Percentiles rank a stretch among this genome's conserved stretches.
Conservation (phyloP, 2,888 invertebrate genomes). For the Trichopoda pennipes region DNA sequence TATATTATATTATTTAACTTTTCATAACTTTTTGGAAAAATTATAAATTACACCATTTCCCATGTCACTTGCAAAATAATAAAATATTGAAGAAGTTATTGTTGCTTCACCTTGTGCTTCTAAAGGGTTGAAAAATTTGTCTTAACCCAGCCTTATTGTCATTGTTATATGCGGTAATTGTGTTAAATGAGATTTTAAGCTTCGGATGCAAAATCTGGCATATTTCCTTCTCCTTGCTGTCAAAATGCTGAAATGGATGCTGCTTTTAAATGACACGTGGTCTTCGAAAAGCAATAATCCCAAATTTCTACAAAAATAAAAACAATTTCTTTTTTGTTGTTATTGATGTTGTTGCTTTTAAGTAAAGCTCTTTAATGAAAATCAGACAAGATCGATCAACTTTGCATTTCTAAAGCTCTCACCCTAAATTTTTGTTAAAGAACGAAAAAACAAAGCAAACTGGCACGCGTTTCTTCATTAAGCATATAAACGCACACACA, state of each 20-base stretch:
- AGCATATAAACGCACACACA: not conserved
- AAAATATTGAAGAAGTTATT: too few species aligned
- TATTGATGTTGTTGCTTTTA: too few species aligned
- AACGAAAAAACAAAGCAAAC: slow-evolving; percentile 18
- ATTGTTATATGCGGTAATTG: not conserved
- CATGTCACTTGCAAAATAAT: too few species aligned
- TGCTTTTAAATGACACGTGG: slow-evolving; percentile 60
- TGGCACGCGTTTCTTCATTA: slow-evolving; percentile 63
- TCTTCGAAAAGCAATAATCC: slow-evolving; percentile 56
- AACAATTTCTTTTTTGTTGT: slow-evolving; percentile 8
- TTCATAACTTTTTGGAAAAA: too few species aligned
- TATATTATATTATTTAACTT: too few species aligned
- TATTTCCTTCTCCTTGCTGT: slow-evolving; percentile 37
- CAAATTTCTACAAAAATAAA: slow-evolving; percentile 39
- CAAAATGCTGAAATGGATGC: slow-evolving; percentile 55
- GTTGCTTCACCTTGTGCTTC: too few species aligned
- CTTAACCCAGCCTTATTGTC: not conserved
- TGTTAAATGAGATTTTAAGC: slow-evolving; percentile 36
- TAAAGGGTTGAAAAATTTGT: slow-evolving; percentile 14
- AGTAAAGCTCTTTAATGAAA: slow-evolving; percentile 50
- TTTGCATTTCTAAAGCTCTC: slow-evolving; percentile 52
- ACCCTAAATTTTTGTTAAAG: slow-evolving; percentile 48
- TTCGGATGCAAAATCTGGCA: slow-evolving; percentile 12
- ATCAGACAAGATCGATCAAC: slow-evolving; percentile 43
- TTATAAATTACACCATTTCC: too few species aligned